Conservation (phyloP, 2,113 vertebrate genomes). For the Aplodontia rufa region DNA sequence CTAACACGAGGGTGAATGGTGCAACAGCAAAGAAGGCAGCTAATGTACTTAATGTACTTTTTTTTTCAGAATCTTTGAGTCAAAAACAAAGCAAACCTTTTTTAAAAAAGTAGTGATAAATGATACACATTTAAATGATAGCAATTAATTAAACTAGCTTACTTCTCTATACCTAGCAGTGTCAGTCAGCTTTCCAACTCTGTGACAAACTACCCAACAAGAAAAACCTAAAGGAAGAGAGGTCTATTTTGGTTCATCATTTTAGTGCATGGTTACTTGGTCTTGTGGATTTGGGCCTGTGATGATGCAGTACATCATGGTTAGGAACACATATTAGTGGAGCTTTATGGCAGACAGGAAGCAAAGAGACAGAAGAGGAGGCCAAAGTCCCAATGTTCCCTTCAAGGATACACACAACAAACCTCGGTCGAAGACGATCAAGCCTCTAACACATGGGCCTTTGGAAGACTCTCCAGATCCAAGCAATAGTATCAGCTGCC, state of each 20-base stretch:
- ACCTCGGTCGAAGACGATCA: too few relatives aligned
- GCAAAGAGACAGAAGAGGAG: background rate
- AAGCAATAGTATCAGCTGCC: background rate
- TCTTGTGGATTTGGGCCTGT: background rate
- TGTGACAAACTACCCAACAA: background rate
- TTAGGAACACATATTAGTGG: background rate
- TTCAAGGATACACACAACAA: background rate
- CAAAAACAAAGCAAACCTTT: background rate
- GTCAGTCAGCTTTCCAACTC: background rate
- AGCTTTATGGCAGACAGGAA: background rate
- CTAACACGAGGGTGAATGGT: background rate
- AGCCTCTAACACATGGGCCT: background rate
- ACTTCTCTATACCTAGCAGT: background rate
- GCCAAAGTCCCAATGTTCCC: background rate
- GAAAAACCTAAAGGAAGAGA: background rate
- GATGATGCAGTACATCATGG: background rate
- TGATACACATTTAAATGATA: background rate
- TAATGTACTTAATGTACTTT: too few relatives aligned
- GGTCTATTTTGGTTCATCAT: background rate
- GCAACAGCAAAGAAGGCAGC: background rate
- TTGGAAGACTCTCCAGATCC: background rate
- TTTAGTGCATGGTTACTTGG: background rate
- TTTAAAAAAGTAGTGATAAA: background rate
- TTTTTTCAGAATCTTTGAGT: background rate
- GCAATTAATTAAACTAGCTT: background rate